Evolutionary conservation across 2,113 vertebrate species (phyloP).

Genomic region (Austrofundulus limnaeus): DNA sequence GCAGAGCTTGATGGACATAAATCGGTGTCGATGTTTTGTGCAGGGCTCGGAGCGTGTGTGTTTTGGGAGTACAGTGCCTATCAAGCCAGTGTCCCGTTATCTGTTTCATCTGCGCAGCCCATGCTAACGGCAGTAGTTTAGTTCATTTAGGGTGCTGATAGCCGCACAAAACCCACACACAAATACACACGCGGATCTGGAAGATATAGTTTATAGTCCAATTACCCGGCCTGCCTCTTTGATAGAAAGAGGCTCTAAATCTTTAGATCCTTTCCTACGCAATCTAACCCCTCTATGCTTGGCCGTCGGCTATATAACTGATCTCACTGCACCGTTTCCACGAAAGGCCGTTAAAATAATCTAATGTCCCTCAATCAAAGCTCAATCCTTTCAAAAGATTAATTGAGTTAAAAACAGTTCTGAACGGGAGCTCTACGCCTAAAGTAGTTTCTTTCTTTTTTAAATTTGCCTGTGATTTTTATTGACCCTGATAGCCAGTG

Average conservation of each 20-base stretch:
- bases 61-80: conserved; percentile 11
- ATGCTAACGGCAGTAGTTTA: conserved; percentile 39
- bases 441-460: too few relatives aligned
- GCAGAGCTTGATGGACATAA: conserved; percentile 12
- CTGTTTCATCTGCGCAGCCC: conserved; percentile 44
- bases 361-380: not conserved
- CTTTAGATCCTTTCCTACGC: conserved; percentile 36
- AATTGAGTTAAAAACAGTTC: not conserved
- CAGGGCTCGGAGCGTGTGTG: not conserved
- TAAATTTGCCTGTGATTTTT: too few relatives aligned
- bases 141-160: conserved; percentile 19
- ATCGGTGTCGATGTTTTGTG: conserved; percentile 19
- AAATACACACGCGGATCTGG: not conserved
- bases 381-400: conserved; percentile 2
- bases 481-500: not conserved
- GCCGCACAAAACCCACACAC: conserved; percentile 2
- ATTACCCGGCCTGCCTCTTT: conserved; percentile 62
- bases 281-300: conserved; percentile 19
- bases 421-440: not conserved
- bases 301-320: not conserved
- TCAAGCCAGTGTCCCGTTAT: conserved; percentile 36
- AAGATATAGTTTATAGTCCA: conserved; percentile 55
- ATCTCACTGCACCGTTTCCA: not conserved
- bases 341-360: not conserved
- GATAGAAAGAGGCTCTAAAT: conserved; percentile 52